Percentiles rank a stretch among this genome's conserved stretches.
Evolutionary conservation across 2,797 vertebrate species (phyloP).

Genomic region (Caiman crocodilus): DNA sequence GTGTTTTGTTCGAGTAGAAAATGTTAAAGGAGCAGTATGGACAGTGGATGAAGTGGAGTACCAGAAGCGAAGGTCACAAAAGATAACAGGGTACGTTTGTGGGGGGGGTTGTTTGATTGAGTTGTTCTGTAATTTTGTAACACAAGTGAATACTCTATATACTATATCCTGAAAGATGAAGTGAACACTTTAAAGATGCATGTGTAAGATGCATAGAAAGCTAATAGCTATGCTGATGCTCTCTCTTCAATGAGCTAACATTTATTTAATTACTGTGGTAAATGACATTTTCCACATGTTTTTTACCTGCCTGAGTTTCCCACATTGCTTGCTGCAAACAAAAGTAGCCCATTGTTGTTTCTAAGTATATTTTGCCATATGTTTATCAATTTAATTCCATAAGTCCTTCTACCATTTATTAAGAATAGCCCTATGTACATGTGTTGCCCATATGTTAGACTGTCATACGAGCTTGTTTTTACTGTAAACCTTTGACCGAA

Average conservation of each 20-base stretch:
- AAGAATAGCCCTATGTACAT: conserved; percentile 63
- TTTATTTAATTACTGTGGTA: conserved; percentile 68
- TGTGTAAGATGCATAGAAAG: conserved; percentile 43
- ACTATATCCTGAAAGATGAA: conserved; percentile 67
- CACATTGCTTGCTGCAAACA: conserved; percentile 19
- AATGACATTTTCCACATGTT: conserved; percentile 47
- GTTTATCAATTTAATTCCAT: conserved; percentile 69
- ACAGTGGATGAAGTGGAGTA: conserved; percentile 99
- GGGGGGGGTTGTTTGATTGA: conserved; percentile 74
- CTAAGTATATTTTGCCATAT: conserved; percentile 46
- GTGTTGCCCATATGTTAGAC: conserved; percentile 69
- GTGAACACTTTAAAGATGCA: conserved; percentile 28
- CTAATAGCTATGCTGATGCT: conserved; percentile 59
- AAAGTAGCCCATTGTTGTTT: conserved; percentile 50
- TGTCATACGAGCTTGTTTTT: conserved; percentile 50
- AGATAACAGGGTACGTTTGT: conserved; percentile 95
- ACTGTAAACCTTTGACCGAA: conserved; percentile 61
- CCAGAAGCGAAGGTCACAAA: conserved; percentile 99
- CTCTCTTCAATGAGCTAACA: conserved; percentile 67
- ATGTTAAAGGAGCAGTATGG: conserved; percentile 99
- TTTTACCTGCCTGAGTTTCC: conserved; percentile 42
- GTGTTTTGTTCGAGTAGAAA: conserved; percentile 99
- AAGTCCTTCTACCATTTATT: conserved; percentile 58
- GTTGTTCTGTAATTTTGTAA: conserved; percentile 71
- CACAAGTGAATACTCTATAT: conserved; percentile 67